Evolutionary conservation across 2,113 vertebrate genomes (phyloP).

Genomic region (Actinemys pallida): DNA sequence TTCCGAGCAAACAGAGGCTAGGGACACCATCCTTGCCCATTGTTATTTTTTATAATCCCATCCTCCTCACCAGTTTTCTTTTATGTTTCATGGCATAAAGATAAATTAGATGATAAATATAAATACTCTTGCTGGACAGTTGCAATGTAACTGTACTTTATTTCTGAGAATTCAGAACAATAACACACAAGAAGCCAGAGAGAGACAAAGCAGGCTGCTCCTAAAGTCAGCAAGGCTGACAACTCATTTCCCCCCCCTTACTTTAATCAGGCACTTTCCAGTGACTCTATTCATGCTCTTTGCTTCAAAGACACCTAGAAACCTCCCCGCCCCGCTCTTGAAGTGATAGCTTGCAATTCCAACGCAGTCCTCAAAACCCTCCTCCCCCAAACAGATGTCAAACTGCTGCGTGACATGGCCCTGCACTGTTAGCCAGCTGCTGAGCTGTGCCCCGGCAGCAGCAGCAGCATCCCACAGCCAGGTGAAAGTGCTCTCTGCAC

Average conservation of each 20-base stretch:
- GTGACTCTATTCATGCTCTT: neutral
- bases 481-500: neutral
- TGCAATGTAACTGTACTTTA: neutral
- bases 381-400: neutral
- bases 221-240: neutral
- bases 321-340: neutral
- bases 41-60: neutral
- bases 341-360: neutral
- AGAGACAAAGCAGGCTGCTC: neutral
- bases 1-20: too few species aligned
- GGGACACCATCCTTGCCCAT: neutral
- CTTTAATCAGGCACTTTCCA: too few species aligned
- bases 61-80: neutral
- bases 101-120: neutral
- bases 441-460: neutral
- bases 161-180: neutral
- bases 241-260: too few species aligned
- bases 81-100: neutral
- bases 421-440: neutral
- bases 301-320: neutral
- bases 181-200: neutral
- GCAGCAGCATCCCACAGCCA: neutral
- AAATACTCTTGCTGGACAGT: neutral
- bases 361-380: neutral
- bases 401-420: neutral